A percentile compares a stretch with the other conserved stretches of the same genome.
phyloP scores from a whole-genome alignment of 2,113 vertebrate species.

The Lepus europaeus region DNA sequence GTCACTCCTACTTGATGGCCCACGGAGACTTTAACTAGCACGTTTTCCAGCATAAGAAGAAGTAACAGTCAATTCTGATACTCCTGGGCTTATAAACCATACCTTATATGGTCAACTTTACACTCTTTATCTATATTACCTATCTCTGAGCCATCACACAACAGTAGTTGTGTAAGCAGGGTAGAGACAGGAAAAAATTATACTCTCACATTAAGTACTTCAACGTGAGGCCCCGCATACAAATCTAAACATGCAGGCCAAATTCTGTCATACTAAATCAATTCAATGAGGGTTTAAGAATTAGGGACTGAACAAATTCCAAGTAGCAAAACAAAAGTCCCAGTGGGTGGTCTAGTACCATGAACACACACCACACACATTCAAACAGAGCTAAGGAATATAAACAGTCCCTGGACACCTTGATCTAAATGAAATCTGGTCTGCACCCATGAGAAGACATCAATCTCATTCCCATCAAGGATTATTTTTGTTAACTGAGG shows the following conservation, averaged over 20 bases:
- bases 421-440: constrained; percentile 34
- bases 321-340: constrained; percentile 9
- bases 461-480: constrained; percentile 26
- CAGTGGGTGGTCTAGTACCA: not conserved
- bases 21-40: constrained; percentile 1
- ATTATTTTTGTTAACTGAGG: not conserved
- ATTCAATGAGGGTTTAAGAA: not conserved
- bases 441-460: constrained; percentile 25
- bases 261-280: constrained; percentile 24
- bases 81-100: not conserved
- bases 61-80: constrained; percentile 6
- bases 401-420: not conserved
- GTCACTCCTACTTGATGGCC: not conserved
- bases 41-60: constrained; percentile 28
- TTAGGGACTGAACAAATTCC: not conserved
- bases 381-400: not conserved
- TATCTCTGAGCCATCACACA: not conserved
- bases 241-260: constrained; percentile 23
- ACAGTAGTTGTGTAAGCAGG: not conserved
- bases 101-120: constrained; percentile 36
- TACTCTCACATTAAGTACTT: not conserved
- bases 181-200: not conserved
- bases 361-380: not conserved
- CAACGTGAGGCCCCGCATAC: not conserved
- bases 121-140: not conserved